phyloP scores from a whole-genome alignment of 2,888 invertebrate genomes.

The Polydrusus tereticollis region DNA sequence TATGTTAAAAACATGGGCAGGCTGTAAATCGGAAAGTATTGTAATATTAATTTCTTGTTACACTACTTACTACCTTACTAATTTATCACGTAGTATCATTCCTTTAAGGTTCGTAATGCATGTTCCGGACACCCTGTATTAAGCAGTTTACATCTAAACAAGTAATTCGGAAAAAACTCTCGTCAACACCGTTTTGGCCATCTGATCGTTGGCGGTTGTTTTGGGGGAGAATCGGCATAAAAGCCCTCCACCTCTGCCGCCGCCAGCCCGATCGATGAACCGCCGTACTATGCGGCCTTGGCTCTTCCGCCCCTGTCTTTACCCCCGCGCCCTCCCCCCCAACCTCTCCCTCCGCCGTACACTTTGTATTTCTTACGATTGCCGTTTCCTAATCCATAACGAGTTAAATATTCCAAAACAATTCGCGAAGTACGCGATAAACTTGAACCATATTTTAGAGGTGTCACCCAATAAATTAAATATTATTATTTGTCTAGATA shows the following conservation, averaged over 20 bases:
- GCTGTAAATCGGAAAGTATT: no score
- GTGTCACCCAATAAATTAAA: neutral
- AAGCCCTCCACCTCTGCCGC: neutral
- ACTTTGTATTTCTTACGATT: slow-evolving; percentile 37
- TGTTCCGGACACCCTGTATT: no score
- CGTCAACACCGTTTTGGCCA: neutral
- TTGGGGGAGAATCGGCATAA: slow-evolving; percentile 19
- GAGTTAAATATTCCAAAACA: neutral
- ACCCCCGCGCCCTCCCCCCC: slow-evolving; percentile 11
- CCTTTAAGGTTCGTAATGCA: no score
- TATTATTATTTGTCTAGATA: neutral
- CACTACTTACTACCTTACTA: no score
- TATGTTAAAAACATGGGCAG: no score
- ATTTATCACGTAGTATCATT: no score
- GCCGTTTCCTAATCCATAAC: slow-evolving; percentile 18
- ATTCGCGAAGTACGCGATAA: neutral
- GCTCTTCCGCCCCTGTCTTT: slow-evolving; percentile 26
- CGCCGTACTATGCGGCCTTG: slow-evolving; percentile 46
- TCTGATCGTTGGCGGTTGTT: slow-evolving; percentile 28
- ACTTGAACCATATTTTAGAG: neutral
- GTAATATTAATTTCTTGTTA: no score
- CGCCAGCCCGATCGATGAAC: slow-evolving; percentile 41
- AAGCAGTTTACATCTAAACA: neutral
- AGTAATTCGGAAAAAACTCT: neutral
- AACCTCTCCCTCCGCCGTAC: slow-evolving; percentile 11